Base-by-base conservation (phyloP, 2,797 vertebrate genomes). In the Hippocampus kuda region DNA sequence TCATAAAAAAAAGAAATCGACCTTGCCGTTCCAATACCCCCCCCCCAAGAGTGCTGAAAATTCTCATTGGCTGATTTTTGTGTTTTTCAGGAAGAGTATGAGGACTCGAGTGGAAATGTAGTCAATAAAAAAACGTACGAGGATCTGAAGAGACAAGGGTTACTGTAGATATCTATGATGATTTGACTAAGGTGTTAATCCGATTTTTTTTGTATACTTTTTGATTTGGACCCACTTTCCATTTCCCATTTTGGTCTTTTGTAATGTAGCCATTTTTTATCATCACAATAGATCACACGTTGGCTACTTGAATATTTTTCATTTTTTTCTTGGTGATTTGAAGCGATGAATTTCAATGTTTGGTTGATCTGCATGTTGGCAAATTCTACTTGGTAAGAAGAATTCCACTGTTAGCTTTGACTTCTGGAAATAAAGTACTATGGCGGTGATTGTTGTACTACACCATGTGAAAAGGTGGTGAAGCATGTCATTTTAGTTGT, bases 111-210 rank as follows among this genome's bases (percentile, higher is more conserved):
- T 10, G 97, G 97, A 60, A 99, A 99, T 0, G 97, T 99, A 75
- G 97, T 99, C 74, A 99, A 98, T 79, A 98, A 98, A 86, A 99
- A 99, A 89, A 99, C 95, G 0, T 99, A 98, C 0, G 97, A 99
- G 83, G 97, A 99, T 88, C 82, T 99, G 88, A 98, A 99, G 85
- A 93, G 97, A 69, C 97, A 99, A 72, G 97, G 97, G 34, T 83
- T 99, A 82, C 91, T 98, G 82, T 99, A 92, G 51, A 26, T 48
- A 46, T 8, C 20, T 16, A 15, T 30, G 2, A 3, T 11, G 16
- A 8, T 65, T 48, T 27, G 9, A 48, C 42, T 24, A 11, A 18
- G 7, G 13, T 59, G 30, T 59, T 59, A 12, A 4, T 56, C 11
- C 10, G 6, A 5, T 57, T 57, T 59, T 30, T 57, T 27, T 27